These are phyloP conservation scores for Bryconaethiops microstoma DNA, from an alignment of 2,797 vertebrate species.

Conservation along the genomic window DNA sequence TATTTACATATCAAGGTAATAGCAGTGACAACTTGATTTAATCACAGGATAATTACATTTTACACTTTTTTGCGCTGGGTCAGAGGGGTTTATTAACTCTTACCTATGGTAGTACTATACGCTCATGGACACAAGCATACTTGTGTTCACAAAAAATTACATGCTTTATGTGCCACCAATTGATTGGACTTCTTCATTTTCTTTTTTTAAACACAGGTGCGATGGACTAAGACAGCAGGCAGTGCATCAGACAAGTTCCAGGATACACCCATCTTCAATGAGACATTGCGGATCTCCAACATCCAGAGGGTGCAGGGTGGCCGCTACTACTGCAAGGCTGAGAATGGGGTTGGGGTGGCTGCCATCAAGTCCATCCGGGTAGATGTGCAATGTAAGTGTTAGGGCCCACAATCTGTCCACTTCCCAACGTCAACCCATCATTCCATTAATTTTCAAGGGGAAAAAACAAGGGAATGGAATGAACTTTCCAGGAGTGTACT, in stretches of 20 bases:
- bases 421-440: slow-evolving; percentile 68
- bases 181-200: neutral
- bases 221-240: slow-evolving; percentile 97
- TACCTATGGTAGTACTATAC: no score
- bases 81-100: no score
- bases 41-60: no score
- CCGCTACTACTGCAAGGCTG: slow-evolving; percentile 99
- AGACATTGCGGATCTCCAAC: slow-evolving; percentile 91
- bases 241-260: slow-evolving; percentile 98
- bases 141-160: no score
- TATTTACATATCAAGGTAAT: no score
- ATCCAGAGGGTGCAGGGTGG: slow-evolving; percentile 95
- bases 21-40: no score
- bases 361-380: slow-evolving; percentile 99
- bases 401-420: slow-evolving; percentile 68
- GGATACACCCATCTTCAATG: slow-evolving; percentile 96
- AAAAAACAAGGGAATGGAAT: slow-evolving; percentile 58
- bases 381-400: slow-evolving; percentile 99
- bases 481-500: slow-evolving; percentile 73
- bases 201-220: slow-evolving; percentile 76
- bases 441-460: slow-evolving; percentile 42
- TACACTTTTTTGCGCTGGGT: no score
- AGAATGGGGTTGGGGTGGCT: slow-evolving; percentile 97
- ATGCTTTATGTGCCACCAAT: neutral
- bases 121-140: no score